Conservation (phyloP, 1,140 invertebrate genomes). For the Tetranychus urticae region DNA sequence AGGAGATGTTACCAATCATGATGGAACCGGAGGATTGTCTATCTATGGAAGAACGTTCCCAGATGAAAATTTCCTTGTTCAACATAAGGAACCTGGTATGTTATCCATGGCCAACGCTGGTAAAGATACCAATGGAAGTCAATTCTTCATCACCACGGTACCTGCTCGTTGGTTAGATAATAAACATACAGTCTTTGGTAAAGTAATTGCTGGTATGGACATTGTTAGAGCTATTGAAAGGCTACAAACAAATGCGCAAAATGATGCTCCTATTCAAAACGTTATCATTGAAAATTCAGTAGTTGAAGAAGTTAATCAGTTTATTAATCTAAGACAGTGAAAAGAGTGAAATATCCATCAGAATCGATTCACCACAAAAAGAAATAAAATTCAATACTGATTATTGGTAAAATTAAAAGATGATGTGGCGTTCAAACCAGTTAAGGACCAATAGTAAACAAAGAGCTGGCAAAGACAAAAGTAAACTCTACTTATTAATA, state of each 20-base stretch:
- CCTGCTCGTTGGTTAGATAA: constrained; percentile 63
- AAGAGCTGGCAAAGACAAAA: too few relatives aligned
- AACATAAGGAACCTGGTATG: constrained; percentile 20
- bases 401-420: too few relatives aligned
- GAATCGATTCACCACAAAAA: too few relatives aligned
- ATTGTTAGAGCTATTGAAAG: constrained; percentile 47
- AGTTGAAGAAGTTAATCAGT: not conserved
- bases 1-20: constrained; percentile 64
- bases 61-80: constrained; percentile 27
- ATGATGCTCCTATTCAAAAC: constrained; percentile 92
- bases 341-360: not conserved
- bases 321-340: not conserved
- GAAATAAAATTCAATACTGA: too few relatives aligned
- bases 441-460: too few relatives aligned
- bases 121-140: constrained; percentile 35
- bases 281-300: constrained; percentile 42
- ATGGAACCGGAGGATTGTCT: constrained; percentile 56
- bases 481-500: too few relatives aligned
- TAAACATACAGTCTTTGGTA: constrained; percentile 89
- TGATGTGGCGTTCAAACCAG: too few relatives aligned
- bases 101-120: constrained; percentile 31
- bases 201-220: constrained; percentile 53
- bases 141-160: constrained; percentile 38
- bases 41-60: constrained; percentile 24
- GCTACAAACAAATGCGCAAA: constrained; percentile 86